phyloP scores from a whole-genome alignment of 2,113 vertebrate species.

The Notiomystis cincta region DNA sequence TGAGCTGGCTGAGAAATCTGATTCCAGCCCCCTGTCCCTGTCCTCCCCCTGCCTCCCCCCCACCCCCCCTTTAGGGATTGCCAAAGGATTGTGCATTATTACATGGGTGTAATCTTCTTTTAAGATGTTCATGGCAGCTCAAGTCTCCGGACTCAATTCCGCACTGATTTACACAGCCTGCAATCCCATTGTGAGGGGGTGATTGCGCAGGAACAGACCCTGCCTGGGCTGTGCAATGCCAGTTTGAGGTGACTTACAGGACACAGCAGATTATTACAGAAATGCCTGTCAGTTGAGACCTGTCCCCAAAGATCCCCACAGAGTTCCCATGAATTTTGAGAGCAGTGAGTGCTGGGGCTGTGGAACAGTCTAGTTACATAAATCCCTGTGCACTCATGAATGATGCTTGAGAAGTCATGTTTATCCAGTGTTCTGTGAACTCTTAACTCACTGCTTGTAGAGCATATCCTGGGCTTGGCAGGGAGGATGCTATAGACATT shows the following conservation, averaged over 20 bases:
- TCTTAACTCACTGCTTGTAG: not conserved
- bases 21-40: not conserved
- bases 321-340: not conserved
- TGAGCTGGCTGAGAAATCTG: conserved; percentile 32
- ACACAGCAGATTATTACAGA: not conserved
- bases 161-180: conserved; percentile 6
- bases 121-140: conserved; percentile 54
- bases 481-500: not conserved
- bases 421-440: not conserved
- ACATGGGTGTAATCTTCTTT: conserved; percentile 64
- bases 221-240: not conserved
- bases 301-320: not conserved
- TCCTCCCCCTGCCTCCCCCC: not conserved
- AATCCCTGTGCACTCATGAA: not conserved
- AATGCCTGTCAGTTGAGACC: not conserved
- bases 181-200: not conserved
- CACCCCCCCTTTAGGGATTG: conserved; percentile 19
- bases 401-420: not conserved
- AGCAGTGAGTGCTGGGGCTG: not conserved
- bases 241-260: not conserved
- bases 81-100: conserved; percentile 58
- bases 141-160: conserved; percentile 46
- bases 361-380: not conserved
- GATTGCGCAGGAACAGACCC: not conserved
- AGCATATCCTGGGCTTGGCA: not conserved